phyloP scores from a whole-genome alignment of 2,888 invertebrate species.

The Odontomyia ornata region DNA sequence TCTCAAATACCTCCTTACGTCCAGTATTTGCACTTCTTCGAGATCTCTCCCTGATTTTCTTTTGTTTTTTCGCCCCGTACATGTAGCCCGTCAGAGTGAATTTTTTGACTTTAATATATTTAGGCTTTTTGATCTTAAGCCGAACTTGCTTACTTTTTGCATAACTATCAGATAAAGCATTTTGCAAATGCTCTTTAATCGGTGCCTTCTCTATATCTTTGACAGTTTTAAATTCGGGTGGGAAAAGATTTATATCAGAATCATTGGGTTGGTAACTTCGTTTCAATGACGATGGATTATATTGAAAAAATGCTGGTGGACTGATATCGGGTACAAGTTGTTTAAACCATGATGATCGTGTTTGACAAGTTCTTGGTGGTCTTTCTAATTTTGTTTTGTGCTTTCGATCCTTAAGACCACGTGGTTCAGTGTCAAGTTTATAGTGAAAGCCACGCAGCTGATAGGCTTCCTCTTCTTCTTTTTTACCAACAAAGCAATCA shows the following conservation, averaged over 20 bases:
- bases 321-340: slow-evolving; percentile 56
- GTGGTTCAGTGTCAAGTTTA: slow-evolving; percentile 57
- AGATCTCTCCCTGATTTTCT: not conserved
- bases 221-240: slow-evolving; percentile 52
- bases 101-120: slow-evolving; percentile 57
- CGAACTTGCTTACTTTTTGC: slow-evolving; percentile 48
- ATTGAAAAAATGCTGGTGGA: slow-evolving; percentile 50
- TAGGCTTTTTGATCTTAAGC: slow-evolving; percentile 57
- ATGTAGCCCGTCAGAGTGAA: slow-evolving; percentile 61
- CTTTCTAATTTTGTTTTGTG: slow-evolving; percentile 49
- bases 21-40: not conserved
- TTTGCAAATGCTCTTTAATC: slow-evolving; percentile 47
- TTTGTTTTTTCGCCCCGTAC: slow-evolving; percentile 51
- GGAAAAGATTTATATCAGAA: slow-evolving; percentile 57
- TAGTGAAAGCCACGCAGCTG: slow-evolving; percentile 61
- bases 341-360: slow-evolving; percentile 60
- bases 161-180: not conserved
- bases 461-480: slow-evolving; percentile 54
- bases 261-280: slow-evolving; percentile 56
- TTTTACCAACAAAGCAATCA: slow-evolving; percentile 57
- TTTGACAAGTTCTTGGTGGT: slow-evolving; percentile 57
- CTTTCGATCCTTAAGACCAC: slow-evolving; percentile 55
- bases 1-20: not conserved
- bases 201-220: slow-evolving; percentile 48
- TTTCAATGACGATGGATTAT: slow-evolving; percentile 20